Evolutionary conservation across 2,113 vertebrate genomes (phyloP), one percentile per base, ranked within the genome.

Genomic region (Brachirus orientalis): DNA sequence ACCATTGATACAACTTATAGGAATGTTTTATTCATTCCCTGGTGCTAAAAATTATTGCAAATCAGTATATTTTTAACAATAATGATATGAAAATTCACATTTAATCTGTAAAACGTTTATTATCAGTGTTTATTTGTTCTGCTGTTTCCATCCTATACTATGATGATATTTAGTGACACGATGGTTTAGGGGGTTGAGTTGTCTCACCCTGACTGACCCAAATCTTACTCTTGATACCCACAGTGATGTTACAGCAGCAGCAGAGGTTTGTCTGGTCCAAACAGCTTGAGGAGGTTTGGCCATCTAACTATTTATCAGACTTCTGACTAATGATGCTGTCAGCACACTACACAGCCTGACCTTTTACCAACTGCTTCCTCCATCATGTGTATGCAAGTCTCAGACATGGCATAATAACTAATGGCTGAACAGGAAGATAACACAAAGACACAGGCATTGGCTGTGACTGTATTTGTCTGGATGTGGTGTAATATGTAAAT

Each of bases 271-370:
- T 87, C 80, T 82, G 80, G 68, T 75, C 38, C 75, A 86, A 89
- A 85, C 80, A 84, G 82, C 86, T 84, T 61, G 73, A 50, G 69
- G 72, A 74, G 75, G 82, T 68, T 86, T 62, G 73, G 73, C 50
- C 77, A 72, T 77, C 66, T 69, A 67, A 75, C 68, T 86, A 72
- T 85, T 82, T 85, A 82, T 87, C 75, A 53, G 79, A 83, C 71
- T 82, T 77, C 72, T 89, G 82, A 91, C 76, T 91, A 91, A 91
- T 85, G 88, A 86, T 84, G 76, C 88, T 84, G 88, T 89, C 86
- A 90, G 48, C 83, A 48, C 75, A 80, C 69, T 79, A 84, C 86
- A 85, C 78, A 77, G 70, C 52, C 86, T 90, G 89, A 87, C 89
- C 88, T 91, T 91, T 91, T 85, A 85, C 76, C 88, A 80, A 88